Conservation (phyloP, 2,797 vertebrate species). For the Megaceryle alcyon region DNA sequence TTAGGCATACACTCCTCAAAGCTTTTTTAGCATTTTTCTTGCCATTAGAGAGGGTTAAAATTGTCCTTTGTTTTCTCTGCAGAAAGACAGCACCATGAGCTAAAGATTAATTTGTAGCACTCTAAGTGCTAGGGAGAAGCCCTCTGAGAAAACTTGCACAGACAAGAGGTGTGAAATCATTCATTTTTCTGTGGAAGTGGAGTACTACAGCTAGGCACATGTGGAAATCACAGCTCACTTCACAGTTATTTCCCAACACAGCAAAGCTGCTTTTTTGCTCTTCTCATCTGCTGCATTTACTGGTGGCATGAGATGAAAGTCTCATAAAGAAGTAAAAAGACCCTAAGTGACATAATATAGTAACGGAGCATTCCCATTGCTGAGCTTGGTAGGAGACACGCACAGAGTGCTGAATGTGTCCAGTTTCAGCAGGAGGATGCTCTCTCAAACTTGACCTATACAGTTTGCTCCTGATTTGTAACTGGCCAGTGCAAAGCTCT, state of each 20-base stretch:
- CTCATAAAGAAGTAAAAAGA: background rate
- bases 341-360: background rate
- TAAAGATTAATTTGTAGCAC: background rate
- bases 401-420: accelerated
- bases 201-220: background rate
- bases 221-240: background rate
- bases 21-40: background rate
- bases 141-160: background rate
- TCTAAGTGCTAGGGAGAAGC: background rate
- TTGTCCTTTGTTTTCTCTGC: background rate
- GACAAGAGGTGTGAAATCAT: background rate
- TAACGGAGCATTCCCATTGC: background rate
- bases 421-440: accelerated
- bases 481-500: background rate
- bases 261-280: background rate
- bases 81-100: background rate
- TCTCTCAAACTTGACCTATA: accelerated
- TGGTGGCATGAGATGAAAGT: background rate
- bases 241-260: background rate
- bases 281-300: background rate
- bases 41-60: background rate
- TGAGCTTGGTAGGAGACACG: background rate
- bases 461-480: background rate
- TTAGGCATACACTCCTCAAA: background rate
- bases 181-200: background rate